Base-by-base conservation (phyloP, 2,113 vertebrate species). In the Ranitomeya variabilis region DNA sequence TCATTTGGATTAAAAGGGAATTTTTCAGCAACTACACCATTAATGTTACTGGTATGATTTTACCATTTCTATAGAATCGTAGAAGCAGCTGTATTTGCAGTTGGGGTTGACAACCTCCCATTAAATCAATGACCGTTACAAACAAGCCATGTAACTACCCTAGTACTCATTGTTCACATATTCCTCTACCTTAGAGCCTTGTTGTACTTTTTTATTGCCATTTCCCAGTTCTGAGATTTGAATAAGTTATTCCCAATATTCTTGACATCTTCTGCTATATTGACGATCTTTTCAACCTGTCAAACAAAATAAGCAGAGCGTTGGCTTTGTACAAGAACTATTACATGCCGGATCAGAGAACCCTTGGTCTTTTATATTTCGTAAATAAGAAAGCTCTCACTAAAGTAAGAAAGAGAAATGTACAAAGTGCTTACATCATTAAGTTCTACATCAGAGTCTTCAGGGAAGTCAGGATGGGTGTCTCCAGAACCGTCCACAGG, bases 161-260 rank as follows among this genome's bases (percentile, higher is more conserved):
- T 45, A 45, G 37, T 45, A 45, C 10, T n/a, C 5, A 23, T 13
- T 13, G 12, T 26, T 13, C 13, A 16, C 3, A n/a, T 23, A 37
- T 85, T 59, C 66, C 19, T 18, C 93, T 94, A 99, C 98, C 98
- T 96, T 94, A 99, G 95, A 89, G 97, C 97, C 93, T 99, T 99
- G 91, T 94, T 94, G 74, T 99, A 99, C 91, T 99, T 99, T 92
- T 94, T 95, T 90, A 95, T 92, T 19, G 98, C 98, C 92, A 93
- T 92, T 89, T 95, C 94, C 98, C 98, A 99, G 91, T 99, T 95
- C 90, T 98, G 97, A 78, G 93, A 94, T 93, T 99, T 99, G 93
- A 99, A 99, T 90, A 97, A 96, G 89, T 91, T 96, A 94, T 99
- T 99, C 89, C 98, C 98, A 91, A 97, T 97, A 88, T 97, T 98